Conservation (phyloP, 2,888 invertebrate species). For the Poecilobothrus nobilitatus region DNA sequence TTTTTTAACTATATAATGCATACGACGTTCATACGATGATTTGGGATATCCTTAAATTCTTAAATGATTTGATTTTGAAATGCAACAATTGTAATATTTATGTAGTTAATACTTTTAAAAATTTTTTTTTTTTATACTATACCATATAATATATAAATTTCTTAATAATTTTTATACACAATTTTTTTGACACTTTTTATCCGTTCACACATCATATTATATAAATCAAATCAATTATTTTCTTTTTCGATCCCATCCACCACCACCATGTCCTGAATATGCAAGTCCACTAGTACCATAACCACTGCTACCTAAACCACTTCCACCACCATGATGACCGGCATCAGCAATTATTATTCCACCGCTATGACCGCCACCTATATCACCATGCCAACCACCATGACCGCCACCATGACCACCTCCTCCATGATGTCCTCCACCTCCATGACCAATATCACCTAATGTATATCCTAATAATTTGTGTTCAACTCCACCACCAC, state of each 20-base stretch:
- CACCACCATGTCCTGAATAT: slow-evolving; percentile 1
- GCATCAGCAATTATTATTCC: slow-evolving; percentile 22
- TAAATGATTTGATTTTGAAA: slow-evolving; percentile 5
- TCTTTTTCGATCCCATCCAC: slow-evolving; percentile 3
- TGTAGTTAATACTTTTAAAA: not conserved
- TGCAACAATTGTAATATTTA: not conserved
- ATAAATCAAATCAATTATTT: not conserved
- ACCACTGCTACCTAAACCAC: not conserved
- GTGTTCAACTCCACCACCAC: slow-evolving; percentile 45
- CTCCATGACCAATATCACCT: slow-evolving; percentile 31
- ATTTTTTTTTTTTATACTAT: not conserved
- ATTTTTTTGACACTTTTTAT: too few species aligned
- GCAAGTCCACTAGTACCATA: not conserved
- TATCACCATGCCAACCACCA: slow-evolving; percentile 42
- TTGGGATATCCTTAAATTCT: not conserved
- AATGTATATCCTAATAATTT: slow-evolving; percentile 39
- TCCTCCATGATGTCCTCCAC: slow-evolving; percentile 32
- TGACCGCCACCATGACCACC: slow-evolving; percentile 49
- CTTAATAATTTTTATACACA: too few species aligned
- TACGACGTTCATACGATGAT: not conserved
- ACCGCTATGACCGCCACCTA: slow-evolving; percentile 39
- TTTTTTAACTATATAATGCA: not conserved
- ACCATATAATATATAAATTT: too few species aligned
- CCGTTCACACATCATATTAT: too few species aligned
- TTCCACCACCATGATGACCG: not conserved